A percentile compares a stretch with the other conserved stretches of the same genome.
These are phyloP conservation scores for Montipora capitata DNA, from an alignment of 92 coral and sea anemone species.

Conservation along the genomic window DNA sequence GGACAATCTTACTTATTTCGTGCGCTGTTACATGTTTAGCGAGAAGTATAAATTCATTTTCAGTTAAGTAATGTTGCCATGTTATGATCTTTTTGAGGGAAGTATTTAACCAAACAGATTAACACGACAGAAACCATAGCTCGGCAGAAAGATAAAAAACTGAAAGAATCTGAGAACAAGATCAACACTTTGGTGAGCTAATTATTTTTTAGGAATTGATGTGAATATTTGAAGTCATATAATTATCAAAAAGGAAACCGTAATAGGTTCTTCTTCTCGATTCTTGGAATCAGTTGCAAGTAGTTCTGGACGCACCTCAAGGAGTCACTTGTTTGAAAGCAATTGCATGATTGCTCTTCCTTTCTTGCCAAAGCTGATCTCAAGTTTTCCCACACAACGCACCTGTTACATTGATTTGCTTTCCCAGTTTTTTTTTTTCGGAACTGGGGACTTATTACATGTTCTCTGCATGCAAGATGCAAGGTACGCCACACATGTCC, in stretches of 20 bases:
- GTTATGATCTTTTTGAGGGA: not conserved
- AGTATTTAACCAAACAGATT: slow-evolving; percentile 79
- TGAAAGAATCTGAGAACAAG: slow-evolving; percentile 80
- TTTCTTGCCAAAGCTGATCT: too few species aligned
- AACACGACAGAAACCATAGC: slow-evolving; percentile 56
- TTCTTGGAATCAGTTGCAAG: too few species aligned
- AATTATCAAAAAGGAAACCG: too few species aligned
- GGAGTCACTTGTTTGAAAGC: not conserved
- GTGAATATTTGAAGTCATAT: not conserved
- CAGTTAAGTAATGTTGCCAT: not conserved
- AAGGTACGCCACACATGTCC: too few species aligned
- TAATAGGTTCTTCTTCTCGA: too few species aligned
- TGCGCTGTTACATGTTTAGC: not conserved
- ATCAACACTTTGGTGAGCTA: slow-evolving; percentile 78
- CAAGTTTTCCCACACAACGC: too few species aligned
- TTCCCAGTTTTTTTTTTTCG: too few species aligned
- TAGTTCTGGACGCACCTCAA: not conserved
- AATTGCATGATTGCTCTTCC: too few species aligned
- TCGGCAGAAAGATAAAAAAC: slow-evolving; percentile 76
- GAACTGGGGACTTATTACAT: too few species aligned
- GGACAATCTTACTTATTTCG: not conserved
- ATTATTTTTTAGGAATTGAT: not conserved
- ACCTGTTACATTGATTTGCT: too few species aligned
- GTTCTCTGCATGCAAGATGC: too few species aligned
- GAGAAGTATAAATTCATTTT: too few species aligned